Conservation (phyloP, 2,888 invertebrate species). For the Pollenia amentaria region DNA sequence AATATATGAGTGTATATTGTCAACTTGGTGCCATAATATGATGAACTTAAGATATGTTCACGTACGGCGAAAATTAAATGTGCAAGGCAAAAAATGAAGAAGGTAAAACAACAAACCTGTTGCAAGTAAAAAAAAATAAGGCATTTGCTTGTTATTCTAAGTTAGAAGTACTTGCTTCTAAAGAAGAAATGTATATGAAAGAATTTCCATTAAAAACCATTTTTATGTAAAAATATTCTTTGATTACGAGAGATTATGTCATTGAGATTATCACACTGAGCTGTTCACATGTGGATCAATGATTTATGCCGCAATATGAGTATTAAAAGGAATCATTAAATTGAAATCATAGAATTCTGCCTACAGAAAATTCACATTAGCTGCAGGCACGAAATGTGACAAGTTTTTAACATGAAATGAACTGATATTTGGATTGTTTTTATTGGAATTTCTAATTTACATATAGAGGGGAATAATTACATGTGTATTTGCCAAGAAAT, state of each 20-base stretch:
- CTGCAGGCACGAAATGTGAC: constrained; percentile 3
- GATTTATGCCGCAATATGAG: constrained; percentile 26
- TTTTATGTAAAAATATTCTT: constrained; percentile 44
- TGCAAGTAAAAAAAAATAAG: constrained; percentile 10
- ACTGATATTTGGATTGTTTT: not conserved
- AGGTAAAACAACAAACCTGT: constrained; percentile 51
- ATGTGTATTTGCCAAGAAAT: too few relatives aligned
- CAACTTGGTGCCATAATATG: constrained; percentile 68
- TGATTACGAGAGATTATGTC: constrained; percentile 30
- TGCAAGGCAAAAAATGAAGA: not conserved
- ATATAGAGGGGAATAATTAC: too few relatives aligned
- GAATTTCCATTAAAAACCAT: constrained; percentile 36
- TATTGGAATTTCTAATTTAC: not conserved
- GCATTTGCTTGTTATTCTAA: not conserved
- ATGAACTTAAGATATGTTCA: constrained; percentile 67
- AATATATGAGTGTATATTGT: constrained; percentile 64
- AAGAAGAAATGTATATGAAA: not conserved
- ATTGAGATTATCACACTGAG: constrained; percentile 20
- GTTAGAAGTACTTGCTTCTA: not conserved
- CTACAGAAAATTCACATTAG: constrained; percentile 13
- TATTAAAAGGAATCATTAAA: constrained; percentile 17
- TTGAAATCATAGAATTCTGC: constrained; percentile 10
- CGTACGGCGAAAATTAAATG: constrained; percentile 34
- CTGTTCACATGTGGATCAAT: constrained; percentile 31
- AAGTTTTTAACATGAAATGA: not conserved